phyloP scores from a whole-genome alignment of 2,888 invertebrate species.

The Meteorus colon region DNA sequence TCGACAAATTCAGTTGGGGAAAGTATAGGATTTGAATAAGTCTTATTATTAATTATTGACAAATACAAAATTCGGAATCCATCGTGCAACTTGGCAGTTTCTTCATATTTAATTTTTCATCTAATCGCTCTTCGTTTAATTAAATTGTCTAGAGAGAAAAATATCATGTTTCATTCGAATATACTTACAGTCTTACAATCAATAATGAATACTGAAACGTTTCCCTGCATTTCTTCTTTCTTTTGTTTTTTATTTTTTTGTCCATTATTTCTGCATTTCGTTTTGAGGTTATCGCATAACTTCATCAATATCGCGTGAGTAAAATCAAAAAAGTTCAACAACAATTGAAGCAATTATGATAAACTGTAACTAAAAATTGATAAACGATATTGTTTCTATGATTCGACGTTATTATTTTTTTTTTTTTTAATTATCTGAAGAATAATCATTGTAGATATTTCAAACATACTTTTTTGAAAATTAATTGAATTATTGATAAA shows the following conservation, averaged over 20 bases:
- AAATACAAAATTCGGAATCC: constrained; percentile 35
- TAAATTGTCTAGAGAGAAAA: constrained; percentile 13
- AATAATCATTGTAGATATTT: too few relatives aligned
- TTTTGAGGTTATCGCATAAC: background rate
- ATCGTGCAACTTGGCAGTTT: constrained; percentile 30
- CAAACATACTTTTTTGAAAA: too few relatives aligned
- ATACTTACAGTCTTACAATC: constrained; percentile 8
- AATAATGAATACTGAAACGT: constrained; percentile 31
- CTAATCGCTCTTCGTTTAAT: background rate
- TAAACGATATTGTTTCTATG: too few relatives aligned
- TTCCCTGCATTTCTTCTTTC: constrained; percentile 1
- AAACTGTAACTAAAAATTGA: too few relatives aligned
- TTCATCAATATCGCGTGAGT: background rate
- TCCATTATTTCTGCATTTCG: background rate
- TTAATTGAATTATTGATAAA: too few relatives aligned
- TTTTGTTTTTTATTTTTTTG: background rate
- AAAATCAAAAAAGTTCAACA: too few relatives aligned
- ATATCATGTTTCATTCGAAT: constrained; percentile 7
- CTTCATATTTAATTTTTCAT: constrained; percentile 5
- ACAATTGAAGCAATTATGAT: too few relatives aligned
- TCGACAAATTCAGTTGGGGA: background rate
- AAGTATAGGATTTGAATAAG: background rate
- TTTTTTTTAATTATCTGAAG: too few relatives aligned
- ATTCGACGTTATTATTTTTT: too few relatives aligned
- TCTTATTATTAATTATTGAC: constrained; percentile 32